Evolutionary conservation across 1,140 invertebrate genomes (phyloP), one percentile per base, ranked within the genome.

Genomic region (Scylla paramamosain): DNA sequence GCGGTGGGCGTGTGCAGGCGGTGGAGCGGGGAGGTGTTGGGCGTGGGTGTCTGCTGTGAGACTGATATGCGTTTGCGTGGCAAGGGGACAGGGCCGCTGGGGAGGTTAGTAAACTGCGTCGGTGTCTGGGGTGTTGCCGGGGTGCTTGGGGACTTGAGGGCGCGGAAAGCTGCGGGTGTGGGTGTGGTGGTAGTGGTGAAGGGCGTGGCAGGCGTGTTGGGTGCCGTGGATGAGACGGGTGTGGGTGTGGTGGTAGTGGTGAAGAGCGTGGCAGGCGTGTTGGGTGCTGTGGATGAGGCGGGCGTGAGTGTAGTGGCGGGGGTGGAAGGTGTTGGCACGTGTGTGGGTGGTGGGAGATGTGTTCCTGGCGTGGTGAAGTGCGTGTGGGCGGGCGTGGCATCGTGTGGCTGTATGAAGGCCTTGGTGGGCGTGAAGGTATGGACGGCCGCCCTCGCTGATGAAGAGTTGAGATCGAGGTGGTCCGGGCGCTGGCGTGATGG

Each of bases 1-100:
- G 39, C 1, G 29, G 89, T 20, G n/a, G n/a, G 46, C 4, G n/a
- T 16, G 89, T 52, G n/a, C n/a, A 7, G 46, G 14, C 4, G n/a
- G 90, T 77, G 90, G 32, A 14, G 29, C 2, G 90, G 16, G 8
- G 90, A 91, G 52, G 28, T 12, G 20, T 91, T n/a, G 25, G 90
- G 77, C 14, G 28, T 77, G 28, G 89, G 89, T 12, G 92, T 93
- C 29, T 93, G 92, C 92, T 93, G 83, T 0, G 92, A 86, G 10
- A 84, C 45, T 86, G 92, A 93, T 84, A 88, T 86, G 39, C 92
- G 83, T 32, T 59, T 93, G 16, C 92, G 92, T 25, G 92, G 92
- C 32, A 52, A 32, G 29, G 92, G 92, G 10, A 93, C 45, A 45
- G 92, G 92, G 45, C 52, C 31, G 67, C 77, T 45, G 1, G 25